Conservation (phyloP, 2,113 vertebrate species). For the Eptatretus burgeri region DNA sequence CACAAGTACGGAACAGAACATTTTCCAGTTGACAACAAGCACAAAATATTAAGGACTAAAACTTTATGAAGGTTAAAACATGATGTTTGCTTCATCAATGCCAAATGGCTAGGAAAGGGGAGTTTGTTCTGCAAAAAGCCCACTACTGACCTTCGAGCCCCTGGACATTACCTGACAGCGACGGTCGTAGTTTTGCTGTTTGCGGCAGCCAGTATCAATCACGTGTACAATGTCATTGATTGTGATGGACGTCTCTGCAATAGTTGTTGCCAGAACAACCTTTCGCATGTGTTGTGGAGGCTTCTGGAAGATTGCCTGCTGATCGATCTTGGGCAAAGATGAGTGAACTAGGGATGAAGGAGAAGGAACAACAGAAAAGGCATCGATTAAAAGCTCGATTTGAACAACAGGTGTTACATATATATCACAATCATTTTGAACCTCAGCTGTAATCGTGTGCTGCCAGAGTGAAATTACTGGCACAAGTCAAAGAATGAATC, state of each 20-base stretch:
- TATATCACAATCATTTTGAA: neutral
- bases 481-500: neutral
- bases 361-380: neutral
- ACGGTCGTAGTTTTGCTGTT: slow-evolving; percentile 66
- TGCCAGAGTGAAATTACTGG: neutral
- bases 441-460: neutral
- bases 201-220: slow-evolving; percentile 57
- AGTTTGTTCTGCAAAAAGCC: no score
- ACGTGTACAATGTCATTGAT: slow-evolving; percentile 86
- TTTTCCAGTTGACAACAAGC: no score
- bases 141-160: no score
- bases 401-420: neutral
- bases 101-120: no score
- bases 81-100: no score
- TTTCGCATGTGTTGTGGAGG: slow-evolving; percentile 37
- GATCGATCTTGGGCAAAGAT: slow-evolving; percentile 63
- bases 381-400: neutral
- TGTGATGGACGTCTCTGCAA: slow-evolving; percentile 79
- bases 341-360: slow-evolving; percentile 37
- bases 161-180: slow-evolving; percentile 36
- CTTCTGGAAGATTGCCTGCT: slow-evolving; percentile 59
- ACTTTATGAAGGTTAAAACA: no score
- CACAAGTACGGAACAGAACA: no score
- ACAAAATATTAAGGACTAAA: no score
- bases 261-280: slow-evolving; percentile 70